Conservation (phyloP, 2,113 vertebrate genomes). For the Danionella cerebrum region DNA sequence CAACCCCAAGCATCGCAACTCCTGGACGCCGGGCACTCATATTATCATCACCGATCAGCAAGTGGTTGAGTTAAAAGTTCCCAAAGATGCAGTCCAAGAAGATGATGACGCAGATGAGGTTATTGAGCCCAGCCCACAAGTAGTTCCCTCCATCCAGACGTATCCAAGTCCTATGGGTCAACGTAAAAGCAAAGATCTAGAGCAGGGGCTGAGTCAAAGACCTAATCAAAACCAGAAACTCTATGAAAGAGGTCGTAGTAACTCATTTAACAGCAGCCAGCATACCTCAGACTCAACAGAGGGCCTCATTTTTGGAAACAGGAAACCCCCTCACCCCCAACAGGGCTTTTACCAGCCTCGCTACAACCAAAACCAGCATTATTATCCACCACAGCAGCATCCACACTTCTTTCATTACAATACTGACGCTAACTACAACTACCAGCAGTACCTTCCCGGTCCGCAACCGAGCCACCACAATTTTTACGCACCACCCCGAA, state of each 20-base stretch:
- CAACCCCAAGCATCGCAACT: conserved; percentile 92
- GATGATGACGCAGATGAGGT: conserved; percentile 59
- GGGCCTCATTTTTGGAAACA: conserved; percentile 52
- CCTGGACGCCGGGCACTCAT: conserved; percentile 93
- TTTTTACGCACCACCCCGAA: conserved; percentile 81
- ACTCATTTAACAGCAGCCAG: conserved; percentile 81
- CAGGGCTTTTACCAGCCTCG: conserved; percentile 68
- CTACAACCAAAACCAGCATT: conserved; percentile 49
- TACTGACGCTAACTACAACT: conserved; percentile 45
- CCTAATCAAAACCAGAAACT: conserved; percentile 63
- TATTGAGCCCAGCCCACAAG: conserved; percentile 44
- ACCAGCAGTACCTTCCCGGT: conserved; percentile 57
- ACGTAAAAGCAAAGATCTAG: conserved; percentile 58
- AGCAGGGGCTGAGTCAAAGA: conserved; percentile 69
- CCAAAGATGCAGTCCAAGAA: conserved; percentile 77
- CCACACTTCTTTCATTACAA: conserved; percentile 62
- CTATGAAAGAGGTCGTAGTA: conserved; percentile 81
- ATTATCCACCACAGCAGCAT: conserved; percentile 54
- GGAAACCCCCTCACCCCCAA: conserved; percentile 54
- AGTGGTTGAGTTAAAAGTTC: conserved; percentile 87
- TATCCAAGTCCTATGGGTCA: conserved; percentile 59
- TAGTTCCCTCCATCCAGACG: conserved; percentile 46
- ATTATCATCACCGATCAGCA: conserved; percentile 95
- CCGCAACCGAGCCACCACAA: conserved; percentile 64
- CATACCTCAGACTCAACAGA: conserved; percentile 67